Evolutionary conservation across 2,797 vertebrate species (phyloP).

Genomic region (Aeoliscus strigatus): DNA sequence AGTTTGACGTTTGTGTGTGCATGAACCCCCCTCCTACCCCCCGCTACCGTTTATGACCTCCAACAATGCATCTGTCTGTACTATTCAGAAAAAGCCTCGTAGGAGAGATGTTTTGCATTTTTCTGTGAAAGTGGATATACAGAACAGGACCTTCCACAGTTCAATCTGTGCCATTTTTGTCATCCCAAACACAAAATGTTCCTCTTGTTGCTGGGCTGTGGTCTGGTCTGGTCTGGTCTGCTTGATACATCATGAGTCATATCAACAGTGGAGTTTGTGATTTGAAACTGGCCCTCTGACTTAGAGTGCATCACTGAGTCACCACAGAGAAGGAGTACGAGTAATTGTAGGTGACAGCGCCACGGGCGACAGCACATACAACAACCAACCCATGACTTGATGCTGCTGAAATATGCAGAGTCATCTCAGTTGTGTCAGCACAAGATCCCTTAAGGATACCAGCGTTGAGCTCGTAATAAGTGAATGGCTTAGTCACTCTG

Average conservation of each 20-base stretch:
- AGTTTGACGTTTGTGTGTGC: background rate
- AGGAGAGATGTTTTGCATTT: slow-evolving; percentile 11
- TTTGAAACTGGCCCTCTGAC: slow-evolving; percentile 44
- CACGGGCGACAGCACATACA: slow-evolving; percentile 48
- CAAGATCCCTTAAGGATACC: slow-evolving; percentile 34
- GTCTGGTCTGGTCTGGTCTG: slow-evolving; percentile 29
- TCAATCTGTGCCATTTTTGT: slow-evolving; percentile 8
- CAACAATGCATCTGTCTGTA: slow-evolving; percentile 4
- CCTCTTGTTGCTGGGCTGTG: slow-evolving; percentile 32
- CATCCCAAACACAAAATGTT: slow-evolving; percentile 16
- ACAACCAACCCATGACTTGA: slow-evolving; percentile 48
- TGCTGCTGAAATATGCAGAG: slow-evolving; percentile 56
- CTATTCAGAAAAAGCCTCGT: slow-evolving; percentile 10
- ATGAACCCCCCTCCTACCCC: background rate
- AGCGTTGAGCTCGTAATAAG: slow-evolving; percentile 43
- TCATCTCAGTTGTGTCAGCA: slow-evolving; percentile 62
- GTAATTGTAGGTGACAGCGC: slow-evolving; percentile 61
- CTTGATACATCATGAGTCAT: slow-evolving; percentile 57
- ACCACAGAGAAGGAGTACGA: slow-evolving; percentile 41
- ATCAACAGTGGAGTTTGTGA: slow-evolving; percentile 32
- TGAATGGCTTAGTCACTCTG: slow-evolving; percentile 22
- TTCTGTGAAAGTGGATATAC: slow-evolving; percentile 3
- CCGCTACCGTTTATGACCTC: slow-evolving; percentile 13
- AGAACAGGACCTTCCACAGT: background rate
- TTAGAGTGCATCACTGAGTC: slow-evolving; percentile 53